These are phyloP conservation scores for Apeira syringaria DNA, from an alignment of 2,888 invertebrate species.

Conservation along the genomic window DNA sequence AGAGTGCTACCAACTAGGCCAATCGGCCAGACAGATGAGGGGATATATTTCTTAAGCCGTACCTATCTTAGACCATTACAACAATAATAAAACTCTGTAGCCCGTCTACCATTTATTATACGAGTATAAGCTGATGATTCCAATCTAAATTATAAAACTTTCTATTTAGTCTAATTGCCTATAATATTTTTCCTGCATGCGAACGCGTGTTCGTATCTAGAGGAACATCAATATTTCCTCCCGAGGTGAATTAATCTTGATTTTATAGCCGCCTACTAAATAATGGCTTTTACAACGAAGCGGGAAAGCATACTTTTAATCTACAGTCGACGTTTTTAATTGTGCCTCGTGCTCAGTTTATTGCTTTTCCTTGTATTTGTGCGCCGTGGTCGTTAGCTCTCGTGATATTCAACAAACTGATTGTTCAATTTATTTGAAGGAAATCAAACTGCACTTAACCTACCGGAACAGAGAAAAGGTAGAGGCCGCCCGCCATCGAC, in stretches of 20 bases:
- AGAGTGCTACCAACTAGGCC: too few species aligned
- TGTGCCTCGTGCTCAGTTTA: constrained; percentile 10
- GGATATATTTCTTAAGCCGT: too few species aligned
- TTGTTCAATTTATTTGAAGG: too few species aligned
- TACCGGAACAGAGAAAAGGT: too few species aligned
- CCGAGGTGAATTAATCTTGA: constrained; percentile 14
- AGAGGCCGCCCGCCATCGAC: too few species aligned
- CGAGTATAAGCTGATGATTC: constrained; percentile 4
- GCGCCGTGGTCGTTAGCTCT: too few species aligned
- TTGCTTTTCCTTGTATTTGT: constrained; percentile 20
- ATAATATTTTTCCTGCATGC: constrained; percentile 11
- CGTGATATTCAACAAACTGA: too few species aligned
- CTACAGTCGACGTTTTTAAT: constrained; percentile 16
- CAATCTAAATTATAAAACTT: constrained; percentile 14
- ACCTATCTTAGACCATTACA: too few species aligned
- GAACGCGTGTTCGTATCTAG: constrained; percentile 7
- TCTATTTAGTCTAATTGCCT: constrained; percentile 6
- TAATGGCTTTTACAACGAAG: constrained; percentile 17
- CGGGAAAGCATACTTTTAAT: constrained; percentile 14
- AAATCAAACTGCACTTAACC: too few species aligned
- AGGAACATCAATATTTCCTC: constrained; percentile 12
- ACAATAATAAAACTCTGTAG: too few species aligned
- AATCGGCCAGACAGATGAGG: too few species aligned
- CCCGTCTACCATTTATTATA: too few species aligned
- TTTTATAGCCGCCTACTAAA: constrained; percentile 14